These are phyloP conservation scores for Scelioninae gen. 2 DNA, from an alignment of 2,888 invertebrate genomes.

Conservation along the genomic window DNA sequence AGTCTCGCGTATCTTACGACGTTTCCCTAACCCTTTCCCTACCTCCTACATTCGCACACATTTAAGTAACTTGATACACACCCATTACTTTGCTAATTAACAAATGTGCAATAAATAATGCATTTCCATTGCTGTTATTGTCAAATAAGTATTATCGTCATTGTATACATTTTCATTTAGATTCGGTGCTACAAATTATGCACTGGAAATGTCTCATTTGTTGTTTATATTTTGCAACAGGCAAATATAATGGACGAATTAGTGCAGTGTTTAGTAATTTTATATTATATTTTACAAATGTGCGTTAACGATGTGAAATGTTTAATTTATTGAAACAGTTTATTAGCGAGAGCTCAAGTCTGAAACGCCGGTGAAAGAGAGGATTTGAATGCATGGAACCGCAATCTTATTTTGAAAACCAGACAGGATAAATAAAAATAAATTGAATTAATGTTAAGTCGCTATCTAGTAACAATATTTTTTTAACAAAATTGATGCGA, in stretches of 20 bases:
- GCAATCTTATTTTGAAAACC: no score
- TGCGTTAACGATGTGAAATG: no score
- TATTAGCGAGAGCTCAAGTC: no score
- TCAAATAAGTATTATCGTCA: constrained; percentile 4
- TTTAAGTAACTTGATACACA: constrained; percentile 54
- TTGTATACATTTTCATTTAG: background rate
- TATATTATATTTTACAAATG: background rate
- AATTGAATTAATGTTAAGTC: no score
- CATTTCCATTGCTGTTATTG: constrained; percentile 2
- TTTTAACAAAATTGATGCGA: no score
- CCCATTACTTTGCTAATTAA: constrained; percentile 25
- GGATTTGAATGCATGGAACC: constrained; percentile 24
- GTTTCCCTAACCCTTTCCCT: constrained; percentile 57
- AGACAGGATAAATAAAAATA: no score
- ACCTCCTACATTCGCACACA: constrained; percentile 45
- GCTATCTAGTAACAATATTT: no score
- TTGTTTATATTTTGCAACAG: no score
- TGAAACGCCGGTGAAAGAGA: background rate
- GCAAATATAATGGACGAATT: no score
- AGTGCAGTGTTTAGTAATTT: background rate
- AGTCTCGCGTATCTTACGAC: constrained; percentile 53
- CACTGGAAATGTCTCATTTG: no score
- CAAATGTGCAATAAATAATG: constrained; percentile 49
- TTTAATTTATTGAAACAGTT: no score
- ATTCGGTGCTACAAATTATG: no score